These are phyloP conservation scores for Micrasema longulum DNA, from an alignment of 1,140 invertebrate genomes.

Conservation along the genomic window DNA sequence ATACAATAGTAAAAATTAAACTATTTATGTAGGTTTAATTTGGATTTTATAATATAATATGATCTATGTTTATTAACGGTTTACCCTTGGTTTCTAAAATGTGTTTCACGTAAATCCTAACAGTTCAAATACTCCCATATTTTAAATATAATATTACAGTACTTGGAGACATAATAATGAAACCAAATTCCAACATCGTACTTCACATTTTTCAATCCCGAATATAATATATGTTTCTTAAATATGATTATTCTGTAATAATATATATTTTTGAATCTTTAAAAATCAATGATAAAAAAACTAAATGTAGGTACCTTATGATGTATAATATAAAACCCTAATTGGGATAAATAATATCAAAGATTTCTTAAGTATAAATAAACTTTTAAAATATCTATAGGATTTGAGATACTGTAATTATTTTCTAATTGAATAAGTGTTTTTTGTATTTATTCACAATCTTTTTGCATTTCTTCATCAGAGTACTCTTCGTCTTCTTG, in stretches of 20 bases:
- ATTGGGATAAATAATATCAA: slow-evolving; percentile 27
- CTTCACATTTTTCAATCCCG: slow-evolving; percentile 15
- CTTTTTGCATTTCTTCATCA: slow-evolving; percentile 62
- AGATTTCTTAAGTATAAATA: slow-evolving; percentile 18
- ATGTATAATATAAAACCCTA: slow-evolving; percentile 15
- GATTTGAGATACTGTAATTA: slow-evolving; percentile 23
- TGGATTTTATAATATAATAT: slow-evolving; percentile 26
- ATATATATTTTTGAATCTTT: too few relatives aligned
- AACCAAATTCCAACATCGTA: too few relatives aligned
- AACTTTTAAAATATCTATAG: slow-evolving; percentile 3
- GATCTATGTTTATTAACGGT: slow-evolving; percentile 26
- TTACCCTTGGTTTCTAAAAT: slow-evolving; percentile 30
- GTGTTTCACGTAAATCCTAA: slow-evolving; percentile 21
- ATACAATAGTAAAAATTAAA: slow-evolving; percentile 30
- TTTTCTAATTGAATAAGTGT: slow-evolving; percentile 11
- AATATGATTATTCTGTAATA: too few relatives aligned
- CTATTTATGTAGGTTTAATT: slow-evolving; percentile 25
- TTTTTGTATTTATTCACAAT: slow-evolving; percentile 49
- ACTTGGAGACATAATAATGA: slow-evolving; percentile 16
- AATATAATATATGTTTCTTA: too few relatives aligned
- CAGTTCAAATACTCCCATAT: slow-evolving; percentile 29
- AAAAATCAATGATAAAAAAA: too few relatives aligned
- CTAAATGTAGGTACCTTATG: slow-evolving; percentile 5
- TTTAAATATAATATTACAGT: slow-evolving; percentile 17
- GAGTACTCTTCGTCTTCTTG: slow-evolving; percentile 64